Evolutionary conservation across 2,113 vertebrate genomes (phyloP), one percentile per base, ranked within the genome.

Genomic region (Catagonus wagneri): DNA sequence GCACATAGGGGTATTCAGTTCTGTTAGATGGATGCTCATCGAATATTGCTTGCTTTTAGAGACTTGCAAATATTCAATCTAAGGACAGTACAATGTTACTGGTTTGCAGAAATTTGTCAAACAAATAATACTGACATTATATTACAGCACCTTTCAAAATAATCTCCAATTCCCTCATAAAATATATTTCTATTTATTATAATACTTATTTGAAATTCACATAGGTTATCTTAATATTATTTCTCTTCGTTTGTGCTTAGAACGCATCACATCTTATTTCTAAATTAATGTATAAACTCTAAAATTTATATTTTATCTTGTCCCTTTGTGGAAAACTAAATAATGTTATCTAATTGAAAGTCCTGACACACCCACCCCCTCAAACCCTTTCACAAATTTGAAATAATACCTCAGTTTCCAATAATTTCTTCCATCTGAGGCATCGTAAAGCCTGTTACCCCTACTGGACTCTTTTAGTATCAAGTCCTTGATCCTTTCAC

Each of bases 31-130:
- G 60, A 56, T 61, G 36, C 3, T 72, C 69, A 74, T 25, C 83
- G 36, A 79, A 83, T 50, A 14, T n/a, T 39, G 29, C 52, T 90
- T 76, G 13, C 15, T 92, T 22, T 90, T 83, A 83, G 32, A 90
- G 14, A 39, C 27, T 58, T 87, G 54, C 29, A 85, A 93, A 91
- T 84, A 89, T 60, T 92, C 66, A 69, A 76, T 80, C 66, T 83
- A 87, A 54, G 27, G 22, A 20, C 29, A 65, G 63, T 65, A 65
- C 27, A 29, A 7, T 65, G 27, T 29, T 29, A 29, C 14, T 29
- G 27, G 13, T 81, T 66, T 85, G 15, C 10, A 91, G 36, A 85
- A 96, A 95, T 91, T 63, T 71, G 34, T 85, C 15, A 93, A 68
- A 78, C 2, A 71, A 72, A 63, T 80, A 71, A 34, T 85, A 44